Percentiles rank a stretch among this genome's conserved stretches.
These are phyloP conservation scores for Hormaphis cornu DNA, from an alignment of 1,140 invertebrate genomes.

Conservation along the genomic window DNA sequence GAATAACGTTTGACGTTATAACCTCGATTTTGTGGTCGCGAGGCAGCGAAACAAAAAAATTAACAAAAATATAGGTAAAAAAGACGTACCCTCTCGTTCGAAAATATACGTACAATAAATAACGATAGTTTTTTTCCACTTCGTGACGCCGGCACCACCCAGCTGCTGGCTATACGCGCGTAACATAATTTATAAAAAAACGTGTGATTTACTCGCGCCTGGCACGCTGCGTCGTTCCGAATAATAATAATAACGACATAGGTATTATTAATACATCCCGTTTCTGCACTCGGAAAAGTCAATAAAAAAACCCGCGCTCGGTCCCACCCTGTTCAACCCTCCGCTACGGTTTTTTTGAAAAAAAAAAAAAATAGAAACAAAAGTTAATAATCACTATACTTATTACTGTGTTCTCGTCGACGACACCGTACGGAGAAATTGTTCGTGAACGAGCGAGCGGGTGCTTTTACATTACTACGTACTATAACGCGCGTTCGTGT, in stretches of 20 bases:
- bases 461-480: slow-evolving; percentile 3
- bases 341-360: too few relatives aligned
- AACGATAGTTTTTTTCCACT: too few relatives aligned
- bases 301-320: slow-evolving; percentile 11
- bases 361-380: not conserved
- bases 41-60: too few relatives aligned
- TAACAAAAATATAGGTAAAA: too few relatives aligned
- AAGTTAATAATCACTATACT: slow-evolving; percentile 12
- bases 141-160: slow-evolving; percentile 24
- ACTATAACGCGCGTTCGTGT: not conserved
- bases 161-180: not conserved
- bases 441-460: too few relatives aligned
- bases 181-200: not conserved
- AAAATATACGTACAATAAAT: too few relatives aligned
- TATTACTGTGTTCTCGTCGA: slow-evolving; percentile 3
- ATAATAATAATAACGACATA: too few relatives aligned
- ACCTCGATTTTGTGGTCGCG: too few relatives aligned
- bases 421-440: slow-evolving; percentile 7
- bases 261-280: slow-evolving; percentile 19
- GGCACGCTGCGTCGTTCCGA: slow-evolving; percentile 15
- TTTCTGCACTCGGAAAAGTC: slow-evolving; percentile 6
- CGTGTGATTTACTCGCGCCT: slow-evolving; percentile 30
- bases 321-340: not conserved
- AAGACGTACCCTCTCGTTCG: too few relatives aligned
- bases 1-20: too few relatives aligned